A percentile compares a stretch with the other conserved stretches of the same genome.
Evolutionary conservation across 1,140 invertebrate genomes (phyloP).

Genomic region (Apis mellifera): Amel_HAv3.1 CM009943.2:7786001-7786500

Average conservation of each 20-base stretch:
- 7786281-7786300: neutral
- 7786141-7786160: conserved; percentile 30
- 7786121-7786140: conserved; percentile 1
- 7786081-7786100: neutral
- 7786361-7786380: neutral
- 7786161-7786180: conserved; percentile 36
- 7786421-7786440: conserved; percentile 40
- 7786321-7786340: neutral
- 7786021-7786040: no score
- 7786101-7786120: conserved; percentile 42
- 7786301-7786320: neutral
- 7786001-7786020: neutral
- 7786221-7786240: no score
- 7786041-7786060: neutral
- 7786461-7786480: conserved; percentile 32
- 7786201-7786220: neutral
- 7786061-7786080: neutral
- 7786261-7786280: neutral
- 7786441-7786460: conserved; percentile 39
- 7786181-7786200: conserved; percentile 31
- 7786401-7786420: conserved; percentile 25
- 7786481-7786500: conserved; percentile 25
- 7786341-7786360: conserved; percentile 17
- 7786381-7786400: conserved; percentile 1
- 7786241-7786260: no score